phyloP scores from a whole-genome alignment of 2,113 vertebrate species.

The Aptenodytes forsteri region DNA sequence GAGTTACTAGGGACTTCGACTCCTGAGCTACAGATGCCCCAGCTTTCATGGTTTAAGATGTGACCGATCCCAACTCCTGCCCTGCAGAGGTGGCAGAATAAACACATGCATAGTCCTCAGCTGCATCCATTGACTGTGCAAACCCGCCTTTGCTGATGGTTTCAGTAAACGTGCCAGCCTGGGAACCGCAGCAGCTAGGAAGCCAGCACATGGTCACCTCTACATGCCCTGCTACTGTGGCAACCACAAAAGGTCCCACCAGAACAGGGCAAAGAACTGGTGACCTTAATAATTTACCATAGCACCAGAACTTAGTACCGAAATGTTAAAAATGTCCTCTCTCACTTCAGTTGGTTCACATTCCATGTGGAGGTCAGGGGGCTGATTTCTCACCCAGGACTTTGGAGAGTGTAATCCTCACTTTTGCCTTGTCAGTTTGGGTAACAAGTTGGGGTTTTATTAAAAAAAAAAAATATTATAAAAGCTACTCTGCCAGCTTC shows the following conservation, averaged over 20 bases:
- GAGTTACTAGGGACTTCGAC: not conserved
- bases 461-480: not conserved
- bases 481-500: not conserved
- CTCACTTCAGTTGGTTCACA: not conserved
- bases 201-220: not conserved
- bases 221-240: not conserved
- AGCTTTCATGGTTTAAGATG: not conserved
- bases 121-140: not conserved
- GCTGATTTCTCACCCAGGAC: not conserved
- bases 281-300: not conserved
- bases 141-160: not conserved
- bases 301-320: not conserved
- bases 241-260: not conserved
- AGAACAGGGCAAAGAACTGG: not conserved
- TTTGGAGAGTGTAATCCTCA: not conserved
- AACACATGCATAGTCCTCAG: not conserved
- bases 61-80: not conserved
- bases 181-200: not conserved
- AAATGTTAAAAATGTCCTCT: not conserved
- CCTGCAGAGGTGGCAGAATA: not conserved
- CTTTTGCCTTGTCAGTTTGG: not conserved
- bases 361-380: not conserved
- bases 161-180: not conserved
- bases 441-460: not conserved
- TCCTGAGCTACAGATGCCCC: not conserved